Evolutionary conservation across 1,140 invertebrate species (phyloP).

Genomic region (Drosophila tani): DNA sequence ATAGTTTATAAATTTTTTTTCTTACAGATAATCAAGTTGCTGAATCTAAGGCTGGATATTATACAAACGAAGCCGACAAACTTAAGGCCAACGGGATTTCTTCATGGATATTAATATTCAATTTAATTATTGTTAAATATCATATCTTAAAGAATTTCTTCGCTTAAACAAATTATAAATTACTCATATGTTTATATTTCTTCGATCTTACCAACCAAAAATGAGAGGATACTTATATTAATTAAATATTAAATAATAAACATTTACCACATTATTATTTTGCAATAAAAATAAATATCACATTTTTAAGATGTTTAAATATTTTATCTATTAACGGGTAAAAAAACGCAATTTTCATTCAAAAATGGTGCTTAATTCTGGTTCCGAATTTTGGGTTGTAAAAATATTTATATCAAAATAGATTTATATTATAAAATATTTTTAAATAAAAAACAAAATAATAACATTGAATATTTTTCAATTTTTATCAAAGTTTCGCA

Average conservation of each 20-base stretch:
- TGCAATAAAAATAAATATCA: too few relatives aligned
- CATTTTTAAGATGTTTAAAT: too few relatives aligned
- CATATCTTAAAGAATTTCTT: neutral
- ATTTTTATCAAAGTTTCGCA: neutral
- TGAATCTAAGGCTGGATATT: conserved; percentile 15
- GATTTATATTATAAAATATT: too few relatives aligned
- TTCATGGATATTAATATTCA: conserved; percentile 11
- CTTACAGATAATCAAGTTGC: conserved; percentile 1
- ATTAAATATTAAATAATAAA: neutral
- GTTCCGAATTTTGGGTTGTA: too few relatives aligned
- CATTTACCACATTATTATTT: too few relatives aligned
- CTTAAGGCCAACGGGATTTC: neutral
- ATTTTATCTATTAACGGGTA: too few relatives aligned
- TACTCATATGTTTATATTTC: neutral
- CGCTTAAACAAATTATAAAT: neutral
- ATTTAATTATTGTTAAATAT: neutral
- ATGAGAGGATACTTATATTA: neutral
- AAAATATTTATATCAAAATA: too few relatives aligned
- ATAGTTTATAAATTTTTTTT: neutral
- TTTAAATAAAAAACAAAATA: too few relatives aligned
- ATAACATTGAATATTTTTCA: neutral
- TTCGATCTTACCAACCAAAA: neutral
- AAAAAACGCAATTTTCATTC: too few relatives aligned
- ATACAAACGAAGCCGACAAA: conserved; percentile 1
- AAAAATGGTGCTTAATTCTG: too few relatives aligned